Conservation (phyloP, 2,113 vertebrate genomes). For the Telmatochromis bifrenatus region DNA sequence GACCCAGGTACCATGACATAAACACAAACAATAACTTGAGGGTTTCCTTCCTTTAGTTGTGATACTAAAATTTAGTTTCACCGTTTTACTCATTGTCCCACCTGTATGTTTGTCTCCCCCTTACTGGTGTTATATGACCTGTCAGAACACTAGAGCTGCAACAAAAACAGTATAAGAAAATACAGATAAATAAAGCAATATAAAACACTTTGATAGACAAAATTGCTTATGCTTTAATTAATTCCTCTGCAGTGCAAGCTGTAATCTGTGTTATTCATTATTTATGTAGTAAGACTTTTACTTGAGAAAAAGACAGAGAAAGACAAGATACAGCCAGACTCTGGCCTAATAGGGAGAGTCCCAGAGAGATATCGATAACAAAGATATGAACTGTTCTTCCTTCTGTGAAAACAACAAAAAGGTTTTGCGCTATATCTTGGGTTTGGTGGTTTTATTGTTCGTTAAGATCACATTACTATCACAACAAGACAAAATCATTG, state of each 20-base stretch:
- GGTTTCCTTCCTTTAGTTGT: not conserved
- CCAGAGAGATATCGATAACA: not conserved
- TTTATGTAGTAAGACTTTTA: not conserved
- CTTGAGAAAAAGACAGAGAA: not conserved
- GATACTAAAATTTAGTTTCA: not conserved
- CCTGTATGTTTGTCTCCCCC: not conserved
- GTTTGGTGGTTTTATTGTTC: not conserved
- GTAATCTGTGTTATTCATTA: not conserved
- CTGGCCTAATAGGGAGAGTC: not conserved
- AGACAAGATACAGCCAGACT: not conserved
- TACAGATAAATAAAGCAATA: fast-evolving
- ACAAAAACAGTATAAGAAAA: not conserved
- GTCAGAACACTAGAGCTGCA: not conserved
- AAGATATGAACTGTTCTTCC: not conserved
- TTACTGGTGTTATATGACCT: not conserved
- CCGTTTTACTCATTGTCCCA: fast-evolving
- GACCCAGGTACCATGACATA: not conserved
- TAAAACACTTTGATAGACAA: not conserved
- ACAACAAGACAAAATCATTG: not conserved
- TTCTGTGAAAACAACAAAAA: not conserved
- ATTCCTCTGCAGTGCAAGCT: not conserved
- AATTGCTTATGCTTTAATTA: not conserved
- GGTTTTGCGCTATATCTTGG: fast-evolving
- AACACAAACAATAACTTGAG: not conserved
- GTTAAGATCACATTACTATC: not conserved